Evolutionary conservation across 2,888 invertebrate species (phyloP).

Genomic region (Sphecodes monilicornis): DNA sequence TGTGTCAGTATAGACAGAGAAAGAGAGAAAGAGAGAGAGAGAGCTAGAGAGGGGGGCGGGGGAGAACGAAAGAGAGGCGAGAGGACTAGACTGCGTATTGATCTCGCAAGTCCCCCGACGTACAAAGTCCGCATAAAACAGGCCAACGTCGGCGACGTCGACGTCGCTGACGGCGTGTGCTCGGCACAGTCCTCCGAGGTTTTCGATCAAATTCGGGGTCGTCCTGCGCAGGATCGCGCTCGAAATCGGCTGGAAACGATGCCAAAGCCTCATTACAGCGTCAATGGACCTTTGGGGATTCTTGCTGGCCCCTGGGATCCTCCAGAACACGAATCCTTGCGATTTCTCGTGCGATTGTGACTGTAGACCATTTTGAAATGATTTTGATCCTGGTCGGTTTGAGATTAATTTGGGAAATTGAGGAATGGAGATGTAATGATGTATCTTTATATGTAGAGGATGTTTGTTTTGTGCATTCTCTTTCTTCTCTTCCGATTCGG

Average conservation of each 20-base stretch:
- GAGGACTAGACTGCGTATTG: constrained; percentile 76
- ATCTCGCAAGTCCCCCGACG: constrained; percentile 74
- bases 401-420: background rate
- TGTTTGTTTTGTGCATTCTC: background rate
- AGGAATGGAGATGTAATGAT: background rate
- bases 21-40: background rate
- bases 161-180: constrained; percentile 26
- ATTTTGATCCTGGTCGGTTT: background rate
- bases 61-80: constrained; percentile 46
- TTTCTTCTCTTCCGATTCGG: background rate
- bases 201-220: background rate
- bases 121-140: constrained; percentile 74
- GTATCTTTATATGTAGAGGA: background rate
- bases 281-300: background rate
- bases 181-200: background rate
- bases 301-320: background rate
- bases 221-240: background rate
- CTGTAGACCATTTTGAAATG: background rate
- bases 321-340: background rate
- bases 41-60: background rate
- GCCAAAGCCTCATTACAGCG: background rate
- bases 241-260: background rate
- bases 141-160: constrained; percentile 65
- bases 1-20: background rate
- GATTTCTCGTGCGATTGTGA: background rate